A percentile compares a stretch with the other conserved stretches of the same genome.
phyloP scores from a whole-genome alignment of 2,797 vertebrate genomes.

The Podargus strigoides region DNA sequence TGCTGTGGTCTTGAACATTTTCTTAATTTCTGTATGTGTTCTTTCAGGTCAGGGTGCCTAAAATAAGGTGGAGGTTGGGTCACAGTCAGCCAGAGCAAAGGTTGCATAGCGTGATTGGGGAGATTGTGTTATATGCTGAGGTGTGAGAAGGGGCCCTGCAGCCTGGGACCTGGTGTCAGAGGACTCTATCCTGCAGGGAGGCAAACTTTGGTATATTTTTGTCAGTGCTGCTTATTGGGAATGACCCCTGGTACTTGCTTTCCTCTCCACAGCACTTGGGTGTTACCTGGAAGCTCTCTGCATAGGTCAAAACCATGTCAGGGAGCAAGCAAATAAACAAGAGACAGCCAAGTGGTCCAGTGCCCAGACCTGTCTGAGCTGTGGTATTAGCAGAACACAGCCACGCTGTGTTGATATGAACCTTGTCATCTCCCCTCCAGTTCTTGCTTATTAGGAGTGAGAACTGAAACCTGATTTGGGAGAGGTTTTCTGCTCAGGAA shows the following conservation, averaged over 20 bases:
- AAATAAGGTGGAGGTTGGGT: constrained; percentile 31
- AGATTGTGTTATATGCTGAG: neutral
- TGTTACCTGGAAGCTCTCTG: neutral
- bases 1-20: neutral
- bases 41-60: neutral
- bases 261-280: neutral
- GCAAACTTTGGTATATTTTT: constrained; percentile 2
- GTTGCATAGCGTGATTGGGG: neutral
- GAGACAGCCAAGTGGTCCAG: neutral
- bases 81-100: neutral
- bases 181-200: neutral
- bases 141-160: neutral
- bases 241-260: neutral
- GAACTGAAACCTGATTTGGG: neutral
- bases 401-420: neutral
- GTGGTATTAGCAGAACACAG: neutral
- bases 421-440: neutral
- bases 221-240: neutral
- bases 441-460: neutral
- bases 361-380: neutral
- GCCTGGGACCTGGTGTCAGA: neutral
- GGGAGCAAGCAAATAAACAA: neutral
- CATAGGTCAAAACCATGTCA: neutral
- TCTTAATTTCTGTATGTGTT: neutral
- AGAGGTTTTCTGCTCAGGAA: neutral